A percentile compares a stretch with the other conserved stretches of the same genome.
phyloP scores from a whole-genome alignment of 2,797 vertebrate genomes.

The Mormyrops attenuatus region DNA sequence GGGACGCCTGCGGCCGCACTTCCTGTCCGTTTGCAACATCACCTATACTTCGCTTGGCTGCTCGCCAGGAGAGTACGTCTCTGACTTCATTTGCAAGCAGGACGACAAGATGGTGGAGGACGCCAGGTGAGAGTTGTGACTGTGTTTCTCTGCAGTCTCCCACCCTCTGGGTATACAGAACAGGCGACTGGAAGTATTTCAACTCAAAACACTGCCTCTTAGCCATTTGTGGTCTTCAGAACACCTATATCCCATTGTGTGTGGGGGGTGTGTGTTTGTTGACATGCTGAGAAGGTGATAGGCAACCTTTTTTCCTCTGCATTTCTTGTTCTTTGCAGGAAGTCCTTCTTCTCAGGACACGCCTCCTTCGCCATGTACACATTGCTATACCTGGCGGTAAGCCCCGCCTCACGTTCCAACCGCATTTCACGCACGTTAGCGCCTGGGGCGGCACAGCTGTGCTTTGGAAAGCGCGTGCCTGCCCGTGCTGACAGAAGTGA shows the following conservation, averaged over 20 bases:
- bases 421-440: not conserved
- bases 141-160: not conserved
- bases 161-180: not conserved
- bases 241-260: not conserved
- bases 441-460: not conserved
- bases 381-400: conserved; percentile 72
- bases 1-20: conserved; percentile 67
- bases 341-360: conserved; percentile 74
- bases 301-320: not conserved
- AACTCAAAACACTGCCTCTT: not conserved
- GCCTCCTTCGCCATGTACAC: conserved; percentile 74
- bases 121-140: conserved; percentile 51
- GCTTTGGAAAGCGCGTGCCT: not conserved
- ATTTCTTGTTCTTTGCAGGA: conserved; percentile 53
- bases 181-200: not conserved
- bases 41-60: conserved; percentile 59
- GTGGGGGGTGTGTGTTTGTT: not conserved
- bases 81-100: conserved; percentile 47
- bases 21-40: conserved; percentile 65
- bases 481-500: not conserved
- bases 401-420: conserved; percentile 37
- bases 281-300: not conserved
- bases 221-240: not conserved
- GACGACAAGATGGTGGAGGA: conserved; percentile 50
- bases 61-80: conserved; percentile 47